These are phyloP conservation scores for Nycteola revayana DNA, from an alignment of 2,888 invertebrate genomes.

Conservation along the genomic window DNA sequence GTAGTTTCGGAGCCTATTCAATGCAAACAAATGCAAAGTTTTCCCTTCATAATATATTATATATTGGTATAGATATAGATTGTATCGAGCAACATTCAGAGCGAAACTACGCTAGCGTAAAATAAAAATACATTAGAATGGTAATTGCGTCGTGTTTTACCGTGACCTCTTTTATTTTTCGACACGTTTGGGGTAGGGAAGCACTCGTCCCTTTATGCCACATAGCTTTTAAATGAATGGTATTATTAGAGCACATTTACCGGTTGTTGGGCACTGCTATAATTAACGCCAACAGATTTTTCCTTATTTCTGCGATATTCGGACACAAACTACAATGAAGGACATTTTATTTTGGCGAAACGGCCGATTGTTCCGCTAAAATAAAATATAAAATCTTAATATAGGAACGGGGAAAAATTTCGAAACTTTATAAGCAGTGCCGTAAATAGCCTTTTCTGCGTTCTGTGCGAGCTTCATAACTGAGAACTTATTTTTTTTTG, in stretches of 20 bases:
- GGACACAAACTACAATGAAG: not conserved
- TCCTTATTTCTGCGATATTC: not conserved
- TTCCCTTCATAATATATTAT: too few relatives aligned
- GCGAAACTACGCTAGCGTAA: slow-evolving; percentile 5
- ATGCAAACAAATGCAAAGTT: too few relatives aligned
- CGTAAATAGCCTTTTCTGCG: too few relatives aligned
- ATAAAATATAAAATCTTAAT: too few relatives aligned
- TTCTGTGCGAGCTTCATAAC: too few relatives aligned
- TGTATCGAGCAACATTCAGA: too few relatives aligned
- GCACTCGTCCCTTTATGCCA: slow-evolving; percentile 27
- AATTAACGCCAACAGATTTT: slow-evolving; percentile 25
- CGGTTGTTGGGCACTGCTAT: slow-evolving; percentile 25
- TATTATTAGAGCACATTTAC: slow-evolving; percentile 31
- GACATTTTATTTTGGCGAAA: not conserved
- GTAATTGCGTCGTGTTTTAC: slow-evolving; percentile 25
- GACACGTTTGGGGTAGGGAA: slow-evolving; percentile 22
- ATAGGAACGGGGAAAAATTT: too few relatives aligned
- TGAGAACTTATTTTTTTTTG: too few relatives aligned
- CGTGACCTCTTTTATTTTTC: slow-evolving; percentile 30
- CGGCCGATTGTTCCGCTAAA: too few relatives aligned
- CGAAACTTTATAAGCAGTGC: too few relatives aligned
- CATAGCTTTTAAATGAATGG: slow-evolving; percentile 35
- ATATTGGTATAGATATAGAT: too few relatives aligned
- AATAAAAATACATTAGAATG: slow-evolving; percentile 17
- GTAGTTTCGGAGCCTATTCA: too few relatives aligned